Percentiles rank a stretch among this genome's conserved stretches.
Evolutionary conservation across 2,888 invertebrate species (phyloP).

Genomic region (Sussaba pulchella): DNA sequence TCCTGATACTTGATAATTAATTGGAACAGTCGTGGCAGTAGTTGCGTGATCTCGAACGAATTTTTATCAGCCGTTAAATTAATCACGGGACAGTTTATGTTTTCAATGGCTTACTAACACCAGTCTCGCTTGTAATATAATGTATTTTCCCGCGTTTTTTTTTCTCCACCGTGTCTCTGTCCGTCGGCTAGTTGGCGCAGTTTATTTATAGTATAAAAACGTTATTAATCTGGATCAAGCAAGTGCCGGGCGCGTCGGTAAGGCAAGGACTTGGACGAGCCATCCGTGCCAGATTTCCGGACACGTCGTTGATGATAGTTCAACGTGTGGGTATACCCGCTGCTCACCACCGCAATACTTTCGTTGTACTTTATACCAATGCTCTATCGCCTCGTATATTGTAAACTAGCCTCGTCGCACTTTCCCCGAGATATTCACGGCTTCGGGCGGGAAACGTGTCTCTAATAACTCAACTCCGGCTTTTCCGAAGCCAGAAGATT

Average conservation of each 20-base stretch:
- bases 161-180: neutral
- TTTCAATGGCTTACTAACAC: neutral
- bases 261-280: conserved; percentile 57
- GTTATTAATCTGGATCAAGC: conserved; percentile 66
- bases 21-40: too few species aligned
- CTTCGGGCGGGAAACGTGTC: conserved; percentile 47
- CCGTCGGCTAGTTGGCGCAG: neutral
- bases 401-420: conserved; percentile 48
- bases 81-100: too few species aligned
- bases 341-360: conserved; percentile 2
- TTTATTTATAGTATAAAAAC: conserved; percentile 60
- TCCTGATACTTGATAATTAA: too few species aligned
- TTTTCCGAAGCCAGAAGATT: conserved; percentile 58
- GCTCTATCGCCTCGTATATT: conserved; percentile 8
- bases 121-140: neutral
- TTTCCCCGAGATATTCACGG: conserved; percentile 42
- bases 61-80: too few species aligned
- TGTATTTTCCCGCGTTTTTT: neutral
- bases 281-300: conserved; percentile 61
- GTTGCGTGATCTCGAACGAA: too few species aligned
- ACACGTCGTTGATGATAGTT: conserved; percentile 17
- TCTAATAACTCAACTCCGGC: conserved; percentile 62
- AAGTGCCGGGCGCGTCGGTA: conserved; percentile 37
- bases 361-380: conserved; percentile 17
- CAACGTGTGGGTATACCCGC: neutral